Evolutionary conservation across 2,888 invertebrate species (phyloP).

Genomic region (Hylaea fasciaria): DNA sequence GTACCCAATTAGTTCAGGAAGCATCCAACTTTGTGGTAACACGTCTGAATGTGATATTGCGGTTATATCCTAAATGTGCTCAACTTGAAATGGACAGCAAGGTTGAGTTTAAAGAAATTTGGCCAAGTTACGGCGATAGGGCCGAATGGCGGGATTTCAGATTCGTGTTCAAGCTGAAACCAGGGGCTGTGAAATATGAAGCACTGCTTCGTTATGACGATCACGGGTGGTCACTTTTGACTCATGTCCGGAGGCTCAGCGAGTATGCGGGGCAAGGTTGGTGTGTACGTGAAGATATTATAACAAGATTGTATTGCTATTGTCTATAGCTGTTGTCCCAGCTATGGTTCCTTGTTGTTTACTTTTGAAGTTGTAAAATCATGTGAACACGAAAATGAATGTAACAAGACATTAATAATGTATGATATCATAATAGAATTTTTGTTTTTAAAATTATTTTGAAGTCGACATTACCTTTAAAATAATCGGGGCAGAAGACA

Average conservation of each 20-base stretch:
- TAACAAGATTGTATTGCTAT: conserved; percentile 20
- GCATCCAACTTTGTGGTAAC: conserved; percentile 6
- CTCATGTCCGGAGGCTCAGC: conserved; percentile 16
- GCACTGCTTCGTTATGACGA: conserved; percentile 20
- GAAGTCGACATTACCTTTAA: no score
- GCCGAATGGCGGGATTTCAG: conserved; percentile 25
- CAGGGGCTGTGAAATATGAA: conserved; percentile 22
- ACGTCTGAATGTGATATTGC: conserved; percentile 45
- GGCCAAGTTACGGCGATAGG: conserved; percentile 18
- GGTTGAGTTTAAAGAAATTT: conserved; percentile 20
- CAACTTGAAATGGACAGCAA: conserved; percentile 16
- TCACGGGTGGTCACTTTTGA: conserved; percentile 14
- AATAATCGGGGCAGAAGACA: no score
- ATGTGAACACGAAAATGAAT: no score
- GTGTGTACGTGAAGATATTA: conserved; percentile 9
- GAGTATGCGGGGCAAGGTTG: conserved; percentile 1
- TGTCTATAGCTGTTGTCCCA: conserved; percentile 5
- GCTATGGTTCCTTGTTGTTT: background rate
- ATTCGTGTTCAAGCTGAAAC: conserved; percentile 11
- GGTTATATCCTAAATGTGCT: conserved; percentile 51
- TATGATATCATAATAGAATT: no score
- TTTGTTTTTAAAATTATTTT: no score
- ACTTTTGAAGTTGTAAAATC: no score
- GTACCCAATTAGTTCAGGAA: conserved; percentile 36
- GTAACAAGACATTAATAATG: no score